phyloP scores from a whole-genome alignment of 2,888 invertebrate species.

The Eupeodes luniger region DNA sequence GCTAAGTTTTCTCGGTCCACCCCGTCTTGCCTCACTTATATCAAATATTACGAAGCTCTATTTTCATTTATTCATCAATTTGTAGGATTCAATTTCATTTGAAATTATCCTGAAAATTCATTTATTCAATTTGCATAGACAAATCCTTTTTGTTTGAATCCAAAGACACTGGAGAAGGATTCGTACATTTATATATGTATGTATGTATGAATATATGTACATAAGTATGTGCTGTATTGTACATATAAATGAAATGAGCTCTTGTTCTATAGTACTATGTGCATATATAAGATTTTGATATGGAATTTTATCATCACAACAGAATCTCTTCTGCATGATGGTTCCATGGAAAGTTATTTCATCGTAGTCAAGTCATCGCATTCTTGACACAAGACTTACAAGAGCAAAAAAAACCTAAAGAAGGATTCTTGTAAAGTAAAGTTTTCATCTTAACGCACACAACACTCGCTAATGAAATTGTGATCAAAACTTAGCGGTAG shows the following conservation, averaged over 20 bases:
- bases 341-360: slow-evolving; percentile 8
- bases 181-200: neutral
- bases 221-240: no score
- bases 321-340: neutral
- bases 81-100: slow-evolving; percentile 60
- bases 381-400: neutral
- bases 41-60: neutral
- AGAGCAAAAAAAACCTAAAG: neutral
- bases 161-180: slow-evolving; percentile 15
- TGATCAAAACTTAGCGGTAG: slow-evolving; percentile 55
- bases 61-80: slow-evolving; percentile 23
- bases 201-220: no score
- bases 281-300: slow-evolving; percentile 16
- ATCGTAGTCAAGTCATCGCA: neutral
- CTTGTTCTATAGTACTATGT: neutral
- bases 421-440: slow-evolving; percentile 49
- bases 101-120: slow-evolving; percentile 69
- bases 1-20: no score
- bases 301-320: slow-evolving; percentile 6
- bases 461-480: slow-evolving; percentile 62
- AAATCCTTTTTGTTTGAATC: slow-evolving; percentile 39
- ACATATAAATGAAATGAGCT: neutral
- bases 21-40: neutral
- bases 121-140: slow-evolving; percentile 68
- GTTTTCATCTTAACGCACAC: slow-evolving; percentile 40